A percentile compares a stretch with the other conserved stretches of the same genome.
Conservation (phyloP, 2,888 invertebrate genomes). For the Choristoneura rosaceana region DNA sequence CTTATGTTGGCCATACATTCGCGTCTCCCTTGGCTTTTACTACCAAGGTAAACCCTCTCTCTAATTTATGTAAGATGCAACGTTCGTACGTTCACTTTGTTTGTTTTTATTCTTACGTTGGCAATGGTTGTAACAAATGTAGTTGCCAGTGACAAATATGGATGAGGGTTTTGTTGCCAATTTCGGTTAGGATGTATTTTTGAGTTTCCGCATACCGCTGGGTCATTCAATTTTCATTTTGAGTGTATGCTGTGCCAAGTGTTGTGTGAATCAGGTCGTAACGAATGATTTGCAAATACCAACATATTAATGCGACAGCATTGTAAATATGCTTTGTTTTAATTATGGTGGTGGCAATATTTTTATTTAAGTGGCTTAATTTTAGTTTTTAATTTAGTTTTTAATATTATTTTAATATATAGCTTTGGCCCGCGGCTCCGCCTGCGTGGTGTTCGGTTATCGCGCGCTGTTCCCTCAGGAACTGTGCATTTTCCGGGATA, state of each 20-base stretch:
- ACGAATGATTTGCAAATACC: background rate
- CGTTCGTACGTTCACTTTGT: constrained; percentile 33
- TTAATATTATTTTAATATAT: too few species aligned
- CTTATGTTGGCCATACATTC: constrained; percentile 35
- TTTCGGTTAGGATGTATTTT: background rate
- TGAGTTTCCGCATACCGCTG: background rate
- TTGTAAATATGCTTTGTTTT: too few species aligned
- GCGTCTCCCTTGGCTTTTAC: constrained; percentile 41
- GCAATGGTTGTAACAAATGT: constrained; percentile 8
- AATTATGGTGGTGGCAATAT: too few species aligned
- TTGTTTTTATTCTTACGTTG: constrained; percentile 22
- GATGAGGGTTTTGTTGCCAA: constrained; percentile 14
- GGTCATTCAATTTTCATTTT: background rate
- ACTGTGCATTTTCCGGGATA: too few species aligned
- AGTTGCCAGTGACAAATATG: constrained; percentile 10
- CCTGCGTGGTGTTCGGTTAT: too few species aligned
- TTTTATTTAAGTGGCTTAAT: too few species aligned
- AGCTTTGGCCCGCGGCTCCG: too few species aligned
- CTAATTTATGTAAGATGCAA: constrained; percentile 42
- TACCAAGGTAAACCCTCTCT: constrained; percentile 41
- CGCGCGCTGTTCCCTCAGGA: too few species aligned
- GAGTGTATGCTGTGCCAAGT: background rate
- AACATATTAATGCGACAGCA: background rate
- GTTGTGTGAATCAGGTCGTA: background rate
- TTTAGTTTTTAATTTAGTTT: too few species aligned